Evolutionary conservation across 2,888 invertebrate genomes (phyloP).

Genomic region (Habrosyne pyritoides): DNA sequence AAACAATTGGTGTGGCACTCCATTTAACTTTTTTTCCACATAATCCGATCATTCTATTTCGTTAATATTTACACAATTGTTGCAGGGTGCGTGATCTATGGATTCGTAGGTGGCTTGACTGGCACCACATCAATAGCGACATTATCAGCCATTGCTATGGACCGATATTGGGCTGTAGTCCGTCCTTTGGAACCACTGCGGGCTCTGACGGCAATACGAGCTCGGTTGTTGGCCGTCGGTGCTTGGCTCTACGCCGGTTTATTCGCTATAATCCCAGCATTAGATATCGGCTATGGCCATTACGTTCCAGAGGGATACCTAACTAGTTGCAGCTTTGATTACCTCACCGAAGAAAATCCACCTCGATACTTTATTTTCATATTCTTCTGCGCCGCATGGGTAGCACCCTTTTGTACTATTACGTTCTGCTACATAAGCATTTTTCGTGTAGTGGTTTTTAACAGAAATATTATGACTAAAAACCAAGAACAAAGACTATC

Average conservation of each 20-base stretch:
- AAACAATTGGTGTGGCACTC: too few species aligned
- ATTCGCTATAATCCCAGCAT: conserved; percentile 88
- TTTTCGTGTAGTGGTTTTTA: conserved; percentile 84
- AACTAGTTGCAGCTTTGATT: conserved; percentile 94
- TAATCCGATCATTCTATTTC: too few species aligned
- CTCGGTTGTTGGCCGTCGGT: conserved; percentile 84
- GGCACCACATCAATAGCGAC: conserved; percentile 93
- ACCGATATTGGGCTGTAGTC: conserved; percentile 92
- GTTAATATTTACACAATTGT: conserved; percentile 24
- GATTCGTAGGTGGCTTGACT: conserved; percentile 91
- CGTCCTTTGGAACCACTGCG: conserved; percentile 88
- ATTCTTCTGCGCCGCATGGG: conserved; percentile 90
- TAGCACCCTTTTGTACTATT: conserved; percentile 88
- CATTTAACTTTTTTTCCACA: too few species aligned
- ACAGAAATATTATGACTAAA: conserved; percentile 73
- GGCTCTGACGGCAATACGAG: conserved; percentile 84
- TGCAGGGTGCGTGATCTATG: conserved; percentile 90
- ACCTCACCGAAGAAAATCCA: conserved; percentile 85
- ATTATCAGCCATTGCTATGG: conserved; percentile 90
- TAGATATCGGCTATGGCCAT: conserved; percentile 87
- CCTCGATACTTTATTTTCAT: conserved; percentile 88
- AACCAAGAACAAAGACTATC: conserved; percentile 77
- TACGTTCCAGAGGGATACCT: conserved; percentile 94
- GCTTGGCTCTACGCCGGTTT: conserved; percentile 89
- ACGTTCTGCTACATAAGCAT: conserved; percentile 89